Conservation (phyloP, 2,113 vertebrate species). For the Hiodon tergisus region DNA sequence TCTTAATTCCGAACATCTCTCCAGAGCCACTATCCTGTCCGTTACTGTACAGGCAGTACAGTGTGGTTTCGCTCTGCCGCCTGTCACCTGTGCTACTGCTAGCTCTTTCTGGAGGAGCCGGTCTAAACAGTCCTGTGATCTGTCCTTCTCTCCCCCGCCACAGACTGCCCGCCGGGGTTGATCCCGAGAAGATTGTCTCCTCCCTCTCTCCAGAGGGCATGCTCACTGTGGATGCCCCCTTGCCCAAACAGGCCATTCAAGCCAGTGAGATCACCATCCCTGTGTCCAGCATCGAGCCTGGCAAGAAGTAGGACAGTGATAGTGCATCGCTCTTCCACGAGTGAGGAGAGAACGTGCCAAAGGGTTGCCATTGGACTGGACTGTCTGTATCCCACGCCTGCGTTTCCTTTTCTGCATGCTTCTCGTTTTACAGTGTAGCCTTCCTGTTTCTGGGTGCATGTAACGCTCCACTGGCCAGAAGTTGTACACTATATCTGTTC, state of each 20-base stretch:
- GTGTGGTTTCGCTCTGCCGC: not conserved
- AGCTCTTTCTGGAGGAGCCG: not conserved
- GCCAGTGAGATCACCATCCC: constrained; percentile 71
- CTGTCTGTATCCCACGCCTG: not conserved
- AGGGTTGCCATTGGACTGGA: not conserved
- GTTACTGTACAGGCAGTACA: not conserved
- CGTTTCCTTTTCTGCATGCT: not conserved
- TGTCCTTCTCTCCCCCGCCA: not conserved
- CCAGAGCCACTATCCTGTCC: not conserved
- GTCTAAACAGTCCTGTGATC: not conserved
- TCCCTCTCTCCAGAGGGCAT: constrained; percentile 71
- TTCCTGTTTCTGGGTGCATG: no score
- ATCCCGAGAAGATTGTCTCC: constrained; percentile 61
- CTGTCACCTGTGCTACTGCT: not conserved
- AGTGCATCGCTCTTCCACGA: not conserved
- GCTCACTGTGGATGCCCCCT: constrained; percentile 63
- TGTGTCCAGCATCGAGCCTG: constrained; percentile 53
- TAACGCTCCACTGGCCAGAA: not conserved
- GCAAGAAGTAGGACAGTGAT: constrained; percentile 27
- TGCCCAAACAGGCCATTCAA: constrained; percentile 66
- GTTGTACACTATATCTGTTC: no score
- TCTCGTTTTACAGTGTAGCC: not conserved
- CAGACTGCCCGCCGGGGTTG: constrained; percentile 62
- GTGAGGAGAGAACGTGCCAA: not conserved
- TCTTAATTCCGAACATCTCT: not conserved